A percentile compares a stretch with the other conserved stretches of the same genome.
These are phyloP conservation scores for Dioctria linearis DNA, from an alignment of 2,888 invertebrate species.

Conservation along the genomic window DNA sequence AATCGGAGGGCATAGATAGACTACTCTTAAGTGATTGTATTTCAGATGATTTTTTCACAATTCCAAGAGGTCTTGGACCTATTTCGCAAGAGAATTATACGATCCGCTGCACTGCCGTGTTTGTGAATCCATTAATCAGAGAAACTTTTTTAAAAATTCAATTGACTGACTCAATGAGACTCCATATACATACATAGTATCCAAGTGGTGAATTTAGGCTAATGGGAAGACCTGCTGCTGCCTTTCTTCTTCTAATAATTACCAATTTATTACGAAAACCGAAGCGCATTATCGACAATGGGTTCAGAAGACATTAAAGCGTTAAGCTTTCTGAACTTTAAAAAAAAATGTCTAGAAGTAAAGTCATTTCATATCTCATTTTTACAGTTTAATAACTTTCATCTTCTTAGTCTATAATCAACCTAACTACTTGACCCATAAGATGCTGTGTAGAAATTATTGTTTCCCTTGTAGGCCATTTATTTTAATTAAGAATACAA, in stretches of 20 bases:
- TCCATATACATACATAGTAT: background rate
- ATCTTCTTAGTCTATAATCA: conserved; percentile 13
- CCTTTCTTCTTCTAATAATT: background rate
- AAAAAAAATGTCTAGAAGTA: background rate
- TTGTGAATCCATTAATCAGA: background rate
- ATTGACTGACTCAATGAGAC: conserved; percentile 24
- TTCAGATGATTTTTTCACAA: too few species aligned
- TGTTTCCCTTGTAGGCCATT: conserved; percentile 7
- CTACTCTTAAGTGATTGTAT: too few species aligned
- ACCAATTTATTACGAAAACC: background rate
- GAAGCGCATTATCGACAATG: background rate
- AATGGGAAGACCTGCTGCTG: conserved; percentile 20
- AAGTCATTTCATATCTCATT: background rate
- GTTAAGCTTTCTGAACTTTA: conserved; percentile 2
- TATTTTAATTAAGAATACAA: conserved; percentile 27
- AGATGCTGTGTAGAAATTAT: background rate
- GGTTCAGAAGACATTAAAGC: background rate
- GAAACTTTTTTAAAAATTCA: conserved; percentile 8
- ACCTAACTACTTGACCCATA: conserved; percentile 20
- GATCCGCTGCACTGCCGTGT: too few species aligned
- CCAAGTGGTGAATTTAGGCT: background rate
- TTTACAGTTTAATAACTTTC: conserved; percentile 28
- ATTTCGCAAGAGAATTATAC: too few species aligned
- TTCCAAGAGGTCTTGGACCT: too few species aligned
- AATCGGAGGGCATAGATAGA: too few species aligned